Evolutionary conservation across 2,797 vertebrate species (phyloP).

Genomic region (Dendrocincla fuliginosa): DNA sequence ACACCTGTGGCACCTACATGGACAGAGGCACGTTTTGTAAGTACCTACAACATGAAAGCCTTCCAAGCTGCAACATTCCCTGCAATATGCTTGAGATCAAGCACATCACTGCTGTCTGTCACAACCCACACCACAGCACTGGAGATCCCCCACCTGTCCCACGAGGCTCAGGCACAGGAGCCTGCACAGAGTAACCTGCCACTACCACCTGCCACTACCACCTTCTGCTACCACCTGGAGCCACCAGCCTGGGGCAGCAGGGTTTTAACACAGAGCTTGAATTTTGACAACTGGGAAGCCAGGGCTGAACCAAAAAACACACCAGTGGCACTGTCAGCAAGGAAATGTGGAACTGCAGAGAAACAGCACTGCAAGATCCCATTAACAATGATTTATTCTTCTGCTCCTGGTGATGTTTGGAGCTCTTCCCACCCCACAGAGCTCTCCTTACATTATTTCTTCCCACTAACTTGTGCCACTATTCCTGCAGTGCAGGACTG

Average conservation of each 20-base stretch:
- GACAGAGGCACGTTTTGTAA: background rate
- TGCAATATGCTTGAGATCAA: background rate
- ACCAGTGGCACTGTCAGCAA: background rate
- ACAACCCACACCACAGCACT: background rate
- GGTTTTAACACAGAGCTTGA: background rate
- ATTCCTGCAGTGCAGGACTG: background rate
- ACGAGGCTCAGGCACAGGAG: background rate
- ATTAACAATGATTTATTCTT: background rate
- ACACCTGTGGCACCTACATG: background rate
- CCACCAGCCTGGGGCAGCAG: background rate
- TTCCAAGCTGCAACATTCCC: background rate
- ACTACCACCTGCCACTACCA: background rate
- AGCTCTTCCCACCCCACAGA: background rate
- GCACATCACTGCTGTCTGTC: background rate
- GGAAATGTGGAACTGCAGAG: background rate
- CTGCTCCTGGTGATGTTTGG: background rate
- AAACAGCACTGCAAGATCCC: background rate
- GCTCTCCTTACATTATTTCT: background rate
- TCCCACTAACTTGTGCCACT: background rate
- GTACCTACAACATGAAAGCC: background rate
- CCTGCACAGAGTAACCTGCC: background rate
- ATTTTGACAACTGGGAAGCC: background rate
- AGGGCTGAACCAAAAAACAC: background rate
- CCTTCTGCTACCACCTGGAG: background rate
- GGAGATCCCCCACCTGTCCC: background rate